Base-by-base conservation (phyloP, 1,140 invertebrate genomes). In the Heliothis subflexa region DNA sequence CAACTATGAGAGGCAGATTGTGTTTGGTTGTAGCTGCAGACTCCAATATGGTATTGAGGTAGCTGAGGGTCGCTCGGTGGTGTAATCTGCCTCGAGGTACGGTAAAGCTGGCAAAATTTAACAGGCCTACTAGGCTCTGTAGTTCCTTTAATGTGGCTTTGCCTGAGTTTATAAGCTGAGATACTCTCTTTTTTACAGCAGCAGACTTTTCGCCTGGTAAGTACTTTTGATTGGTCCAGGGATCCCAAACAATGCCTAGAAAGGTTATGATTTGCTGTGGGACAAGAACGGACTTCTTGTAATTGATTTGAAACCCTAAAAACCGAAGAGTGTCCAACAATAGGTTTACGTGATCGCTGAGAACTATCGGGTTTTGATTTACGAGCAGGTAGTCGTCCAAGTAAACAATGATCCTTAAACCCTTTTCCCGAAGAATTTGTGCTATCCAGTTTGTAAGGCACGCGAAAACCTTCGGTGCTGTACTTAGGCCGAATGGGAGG, bases 101-200 rank as follows among this genome's bases (percentile, higher is more conserved):
- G 88, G 95, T 83, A 95, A 95, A 81, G 95, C 95, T 84, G 89
- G 95, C 94, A 81, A 94, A 95, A 7, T 95, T 94, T 13, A 89
- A 25, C 0, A 80, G 64, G 5, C 83, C 83, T 54, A 83, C 57
- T 50, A 90, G 18, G 16, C 80, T 85, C 54, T 89, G 88, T 2
- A 86, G 13, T 4, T 87, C 81, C 71, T 79, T 80, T 49, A 91
- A 16, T 0, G 18, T 70, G 13, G 73, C 62, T 3, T 73, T 77
- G 49, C 21, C 40, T 2, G 9, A 11, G 1, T 50, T 11, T 25
- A 71, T 21, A 12, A 71, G 7, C 14, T 14, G 47, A 33, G 5
- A 14, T 14, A 25, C 49, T 33, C 52, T 71, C 33, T 2, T 52
- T 54, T 54, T 0, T 25, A 54, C 28, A 28, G 13, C 10, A 25